Conservation (phyloP, 1,140 invertebrate species). For the Hyphantria cunea region DNA sequence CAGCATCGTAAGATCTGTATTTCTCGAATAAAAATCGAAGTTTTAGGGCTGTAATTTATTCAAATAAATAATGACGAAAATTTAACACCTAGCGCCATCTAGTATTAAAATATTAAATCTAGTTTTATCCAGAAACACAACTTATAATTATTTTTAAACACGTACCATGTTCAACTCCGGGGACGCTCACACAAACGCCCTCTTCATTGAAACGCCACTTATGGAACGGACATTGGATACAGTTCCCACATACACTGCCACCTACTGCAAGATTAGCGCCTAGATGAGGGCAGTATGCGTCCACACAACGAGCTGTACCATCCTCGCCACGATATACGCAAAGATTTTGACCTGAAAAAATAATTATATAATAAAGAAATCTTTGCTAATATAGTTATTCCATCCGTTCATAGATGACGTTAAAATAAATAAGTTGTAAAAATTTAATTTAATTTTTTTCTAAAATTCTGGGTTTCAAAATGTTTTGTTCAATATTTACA, state of each 20-base stretch:
- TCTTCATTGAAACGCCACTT: constrained; percentile 91
- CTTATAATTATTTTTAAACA: too few species aligned
- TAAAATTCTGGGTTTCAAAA: too few species aligned
- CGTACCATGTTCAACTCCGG: constrained; percentile 71
- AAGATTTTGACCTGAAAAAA: constrained; percentile 86
- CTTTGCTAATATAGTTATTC: neutral
- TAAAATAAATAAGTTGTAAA: too few species aligned
- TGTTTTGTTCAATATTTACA: too few species aligned
- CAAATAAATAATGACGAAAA: too few species aligned
- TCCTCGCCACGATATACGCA: constrained; percentile 87
- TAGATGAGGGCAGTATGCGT: constrained; percentile 95
- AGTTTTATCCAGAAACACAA: too few species aligned
- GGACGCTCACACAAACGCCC: constrained; percentile 88
- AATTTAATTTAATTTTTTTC: too few species aligned
- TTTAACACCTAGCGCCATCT: too few species aligned
- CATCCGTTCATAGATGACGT: constrained; percentile 9
- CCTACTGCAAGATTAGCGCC: constrained; percentile 93
- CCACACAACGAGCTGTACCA: constrained; percentile 84
- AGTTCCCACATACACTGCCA: constrained; percentile 88
- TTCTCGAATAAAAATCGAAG: too few species aligned
- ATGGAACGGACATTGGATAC: constrained; percentile 95
- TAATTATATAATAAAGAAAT: neutral
- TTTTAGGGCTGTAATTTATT: too few species aligned
- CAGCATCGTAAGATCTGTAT: too few species aligned
- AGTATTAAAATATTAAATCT: too few species aligned